Evolutionary conservation across 2,113 vertebrate species (phyloP), one percentile per base, ranked within the genome.

Genomic region (Ammodytes dubius): DNA sequence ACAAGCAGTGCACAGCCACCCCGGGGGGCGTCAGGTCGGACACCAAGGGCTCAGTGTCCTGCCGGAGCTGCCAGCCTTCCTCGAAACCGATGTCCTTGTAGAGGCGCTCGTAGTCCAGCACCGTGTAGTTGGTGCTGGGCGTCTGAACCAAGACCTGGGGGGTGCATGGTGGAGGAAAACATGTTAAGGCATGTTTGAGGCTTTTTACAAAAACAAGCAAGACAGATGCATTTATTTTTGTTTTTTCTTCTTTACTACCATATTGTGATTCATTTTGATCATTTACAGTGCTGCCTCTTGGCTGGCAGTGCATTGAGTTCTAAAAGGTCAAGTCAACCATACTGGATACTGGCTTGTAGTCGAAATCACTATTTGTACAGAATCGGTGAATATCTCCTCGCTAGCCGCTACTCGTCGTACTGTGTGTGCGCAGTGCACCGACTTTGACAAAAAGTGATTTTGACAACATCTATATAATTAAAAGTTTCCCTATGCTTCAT

Each of bases 11-110:
- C 19, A 97, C 85, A 0, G 90, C 92, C 79, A 99, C 98, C 0
- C 97, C 96, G 0, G 98, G 98, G 0, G 97, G 95, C 0, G 77
- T 70, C 81, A 95, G 94, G 14, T 74, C 73, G 4, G 83, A 90
- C 2, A 99, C 93, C 78, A 99, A 92, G 0, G 85, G 74, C 79
- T 98, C 97, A 0, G 98, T 99, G 92, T 97, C 95, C 89, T 97
- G 93, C 2, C 97, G 88, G 97, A 99, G 99, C 6, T 94, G 60
- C 98, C 98, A 99, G 81, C 97, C 98, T 0, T 99, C 97, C 56
- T 95, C 87, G 8, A 97, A 99, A 13, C 70, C 83, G 0, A 99
- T 96, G 91, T 99, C 98, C 13, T 82, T 70, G 92, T 96, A 99
- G 93, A 99, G 96, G 1, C 57, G 91, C 13, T 54, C 15, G 85